Percentiles rank a stretch among this genome's conserved stretches.
These are phyloP conservation scores for Dorcus hopei DNA, from an alignment of 2,888 invertebrate genomes.

Conservation along the genomic window DNA sequence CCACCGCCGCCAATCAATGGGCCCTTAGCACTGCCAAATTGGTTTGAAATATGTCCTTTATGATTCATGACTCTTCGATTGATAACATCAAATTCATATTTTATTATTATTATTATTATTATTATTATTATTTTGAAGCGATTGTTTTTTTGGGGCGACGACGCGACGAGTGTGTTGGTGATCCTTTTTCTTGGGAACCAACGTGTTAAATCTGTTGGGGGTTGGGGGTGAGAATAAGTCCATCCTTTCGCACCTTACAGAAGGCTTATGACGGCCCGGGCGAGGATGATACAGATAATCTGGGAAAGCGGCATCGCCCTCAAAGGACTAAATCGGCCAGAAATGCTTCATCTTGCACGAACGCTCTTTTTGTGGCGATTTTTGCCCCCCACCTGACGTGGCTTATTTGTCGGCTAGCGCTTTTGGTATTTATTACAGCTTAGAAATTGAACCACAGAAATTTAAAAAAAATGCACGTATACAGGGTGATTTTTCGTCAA, in stretches of 20 bases:
- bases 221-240: constrained; percentile 7
- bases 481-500: too few species aligned
- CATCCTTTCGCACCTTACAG: constrained; percentile 8
- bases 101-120: too few species aligned
- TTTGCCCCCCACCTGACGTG: background rate
- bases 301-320: constrained; percentile 1
- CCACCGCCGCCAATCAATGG: constrained; percentile 38
- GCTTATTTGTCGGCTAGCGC: background rate
- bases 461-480: too few species aligned
- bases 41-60: constrained; percentile 42
- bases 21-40: constrained; percentile 49
- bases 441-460: too few species aligned
- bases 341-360: background rate
- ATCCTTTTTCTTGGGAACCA: too few species aligned
- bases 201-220: background rate
- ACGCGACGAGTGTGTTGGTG: too few species aligned
- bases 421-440: background rate
- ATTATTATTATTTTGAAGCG: too few species aligned
- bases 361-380: background rate
- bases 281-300: constrained; percentile 16
- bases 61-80: background rate
- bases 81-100: too few species aligned
- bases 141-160: too few species aligned
- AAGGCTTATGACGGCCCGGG: constrained; percentile 2
- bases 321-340: background rate